Evolutionary conservation across 2,888 invertebrate species (phyloP).

Genomic region (Julus scandinavius): DNA sequence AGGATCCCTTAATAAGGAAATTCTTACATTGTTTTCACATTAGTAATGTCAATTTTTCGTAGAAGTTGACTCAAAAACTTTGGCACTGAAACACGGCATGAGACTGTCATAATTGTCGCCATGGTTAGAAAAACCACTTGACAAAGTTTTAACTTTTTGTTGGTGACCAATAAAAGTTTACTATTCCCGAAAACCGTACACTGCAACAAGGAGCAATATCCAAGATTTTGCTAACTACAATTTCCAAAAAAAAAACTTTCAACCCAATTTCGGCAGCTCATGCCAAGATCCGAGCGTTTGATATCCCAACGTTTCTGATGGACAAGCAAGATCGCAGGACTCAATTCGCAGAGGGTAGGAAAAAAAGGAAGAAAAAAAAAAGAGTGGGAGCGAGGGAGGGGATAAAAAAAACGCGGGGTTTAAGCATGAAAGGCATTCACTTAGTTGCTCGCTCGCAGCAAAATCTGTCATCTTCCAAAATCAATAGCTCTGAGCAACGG

Average conservation of each 20-base stretch:
- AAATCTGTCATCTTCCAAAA: slow-evolving; percentile 51
- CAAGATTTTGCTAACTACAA: no score
- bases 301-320: neutral
- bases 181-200: no score
- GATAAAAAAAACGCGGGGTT: slow-evolving; percentile 43
- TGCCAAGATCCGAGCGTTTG: neutral
- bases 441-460: slow-evolving; percentile 49
- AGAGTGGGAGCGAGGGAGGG: neutral
- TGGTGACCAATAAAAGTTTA: no score
- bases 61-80: no score
- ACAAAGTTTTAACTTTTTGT: no score
- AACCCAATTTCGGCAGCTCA: neutral
- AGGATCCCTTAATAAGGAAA: no score
- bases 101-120: no score
- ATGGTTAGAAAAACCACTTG: no score
- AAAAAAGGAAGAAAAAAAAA: neutral
- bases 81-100: no score
- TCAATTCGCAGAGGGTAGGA: slow-evolving; percentile 2
- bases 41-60: no score
- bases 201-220: no score
- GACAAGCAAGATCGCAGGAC: slow-evolving; percentile 17
- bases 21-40: no score
- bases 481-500: slow-evolving; percentile 49
- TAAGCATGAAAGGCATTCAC: slow-evolving; percentile 44
- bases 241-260: neutral